These are phyloP conservation scores for Halcyon leucocephala DNA, from an alignment of 2,797 vertebrate species.

Conservation along the genomic window DNA sequence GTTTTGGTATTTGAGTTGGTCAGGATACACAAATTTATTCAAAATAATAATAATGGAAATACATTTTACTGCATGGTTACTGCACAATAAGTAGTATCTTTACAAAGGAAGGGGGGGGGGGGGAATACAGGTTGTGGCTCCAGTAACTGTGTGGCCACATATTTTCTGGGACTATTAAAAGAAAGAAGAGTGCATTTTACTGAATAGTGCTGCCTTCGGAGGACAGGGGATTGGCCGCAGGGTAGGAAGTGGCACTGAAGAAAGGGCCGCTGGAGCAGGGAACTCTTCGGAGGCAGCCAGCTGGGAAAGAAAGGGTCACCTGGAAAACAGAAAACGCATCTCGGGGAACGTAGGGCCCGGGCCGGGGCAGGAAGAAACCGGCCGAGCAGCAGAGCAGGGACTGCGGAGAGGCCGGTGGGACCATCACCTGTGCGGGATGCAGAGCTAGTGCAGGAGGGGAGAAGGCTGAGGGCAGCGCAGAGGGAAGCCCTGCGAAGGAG, in stretches of 20 bases:
- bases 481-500: background rate
- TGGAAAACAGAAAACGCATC: background rate
- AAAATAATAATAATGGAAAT: background rate
- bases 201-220: rapidly evolving
- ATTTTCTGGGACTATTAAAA: background rate
- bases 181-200: background rate
- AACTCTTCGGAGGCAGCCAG: background rate
- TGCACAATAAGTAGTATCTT: background rate
- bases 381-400: background rate
- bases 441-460: background rate
- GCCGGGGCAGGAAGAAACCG: too few relatives aligned
- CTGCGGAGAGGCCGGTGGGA: too few relatives aligned
- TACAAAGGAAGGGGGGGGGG: background rate
- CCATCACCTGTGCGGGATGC: background rate
- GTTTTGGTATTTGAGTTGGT: background rate
- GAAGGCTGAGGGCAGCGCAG: background rate
- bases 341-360: background rate
- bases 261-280: background rate
- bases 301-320: background rate
- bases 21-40: background rate
- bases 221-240: background rate
- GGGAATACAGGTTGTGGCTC: background rate
- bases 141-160: rapidly evolving
- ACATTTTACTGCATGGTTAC: background rate
- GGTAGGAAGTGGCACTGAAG: background rate